Base-by-base conservation (phyloP, 35 echinoderm and acorn worm species). In the Heliocidaris tuberculata region DNA sequence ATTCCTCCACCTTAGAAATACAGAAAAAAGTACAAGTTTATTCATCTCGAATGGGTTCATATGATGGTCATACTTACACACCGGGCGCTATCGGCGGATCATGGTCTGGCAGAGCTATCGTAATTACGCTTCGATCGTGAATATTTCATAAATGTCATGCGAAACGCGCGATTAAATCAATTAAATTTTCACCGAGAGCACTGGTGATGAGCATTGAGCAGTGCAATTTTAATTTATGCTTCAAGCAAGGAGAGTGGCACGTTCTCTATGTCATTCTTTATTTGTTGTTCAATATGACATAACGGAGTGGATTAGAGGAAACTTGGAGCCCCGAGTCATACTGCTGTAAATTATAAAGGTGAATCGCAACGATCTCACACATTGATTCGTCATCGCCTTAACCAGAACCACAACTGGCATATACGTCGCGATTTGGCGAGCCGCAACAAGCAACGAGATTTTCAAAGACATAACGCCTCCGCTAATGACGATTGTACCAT, bases 71-170 rank as follows among this genome's bases (percentile, higher is more conserved):
- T n/a, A 78, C 21, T 27, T 27, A 24, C 21, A 7, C 27, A 78
- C 27, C 27, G 21, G 27, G 27, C 21, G 65, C 4, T 19, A 3
- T 21, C 65, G 27, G 27, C 27, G 21, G 65, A 78, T 78, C 65
- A 78, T 78, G 21, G 27, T 24, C 27, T 78, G 65, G 17, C 27
- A 19, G 65, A n/a, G 65, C 65, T 78, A 21, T 21, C 65, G 65
- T 78, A 78, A 78, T 78, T 78, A 78, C 65, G 65, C 65, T 78
- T 78, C 65, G 65, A 89, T 48, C 87, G 47, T 89, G 87, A 89
- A 89, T 89, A 48, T 89, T 89, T 89, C 87, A 89, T 89, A 89
- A 89, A 89, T 89, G 87, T 89, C 87, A 89, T 32, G 87, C 87
- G 87, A 89, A 48, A 89, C 47, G 87, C 87, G 87, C 87, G 87